phyloP scores from a whole-genome alignment of 1,140 invertebrate species.

The Drosophila takahashii region DNA sequence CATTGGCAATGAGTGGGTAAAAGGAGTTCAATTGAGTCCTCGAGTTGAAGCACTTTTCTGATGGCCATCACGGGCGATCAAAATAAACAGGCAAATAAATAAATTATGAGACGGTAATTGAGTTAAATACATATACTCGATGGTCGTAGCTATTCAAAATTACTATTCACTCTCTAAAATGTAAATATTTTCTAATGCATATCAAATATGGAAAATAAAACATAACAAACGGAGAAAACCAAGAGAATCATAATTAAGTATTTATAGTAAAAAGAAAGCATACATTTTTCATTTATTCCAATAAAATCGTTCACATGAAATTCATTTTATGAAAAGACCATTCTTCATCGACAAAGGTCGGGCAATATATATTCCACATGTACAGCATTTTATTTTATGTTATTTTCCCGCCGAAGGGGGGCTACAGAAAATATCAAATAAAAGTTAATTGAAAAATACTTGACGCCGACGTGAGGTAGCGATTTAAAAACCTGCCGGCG shows the following conservation, averaged over 20 bases:
- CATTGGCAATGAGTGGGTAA: conserved; percentile 31
- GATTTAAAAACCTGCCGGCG: conserved; percentile 8
- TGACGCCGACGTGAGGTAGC: conserved; percentile 6
- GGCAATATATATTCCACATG: neutral
- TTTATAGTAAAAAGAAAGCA: neutral
- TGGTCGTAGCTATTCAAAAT: too few relatives aligned
- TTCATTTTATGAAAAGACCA: conserved; percentile 1
- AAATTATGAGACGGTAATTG: neutral
- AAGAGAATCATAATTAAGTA: neutral
- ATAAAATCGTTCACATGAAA: conserved; percentile 10
- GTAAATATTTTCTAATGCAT: too few relatives aligned
- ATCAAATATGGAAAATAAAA: too few relatives aligned
- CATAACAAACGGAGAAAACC: too few relatives aligned
- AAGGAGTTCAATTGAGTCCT: conserved; percentile 36
- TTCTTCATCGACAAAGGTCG: conserved; percentile 15
- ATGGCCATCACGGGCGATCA: conserved; percentile 7
- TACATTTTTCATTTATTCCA: conserved; percentile 6
- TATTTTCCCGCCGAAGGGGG: neutral
- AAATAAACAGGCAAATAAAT: conserved; percentile 23
- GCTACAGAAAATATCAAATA: conserved; percentile 28
- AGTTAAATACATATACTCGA: neutral
- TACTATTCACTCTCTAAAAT: too few relatives aligned
- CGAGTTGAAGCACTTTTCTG: conserved; percentile 16
- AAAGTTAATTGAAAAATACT: conserved; percentile 53
- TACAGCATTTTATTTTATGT: conserved; percentile 21